These are phyloP conservation scores for Molossus alvarezi DNA, from an alignment of 2,797 vertebrate species.

Conservation along the genomic window DNA sequence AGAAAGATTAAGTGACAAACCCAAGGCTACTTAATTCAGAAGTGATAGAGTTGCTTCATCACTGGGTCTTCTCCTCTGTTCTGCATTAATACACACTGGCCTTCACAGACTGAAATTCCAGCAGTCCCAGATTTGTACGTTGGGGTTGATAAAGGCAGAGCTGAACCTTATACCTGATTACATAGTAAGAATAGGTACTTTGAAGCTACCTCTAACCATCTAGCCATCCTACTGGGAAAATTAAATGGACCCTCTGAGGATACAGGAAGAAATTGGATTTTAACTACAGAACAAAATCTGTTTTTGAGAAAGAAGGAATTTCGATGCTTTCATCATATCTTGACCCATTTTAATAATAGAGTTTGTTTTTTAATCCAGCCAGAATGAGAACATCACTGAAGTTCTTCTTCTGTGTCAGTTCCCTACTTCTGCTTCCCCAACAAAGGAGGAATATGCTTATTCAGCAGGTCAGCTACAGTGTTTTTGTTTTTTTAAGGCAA, in stretches of 20 bases:
- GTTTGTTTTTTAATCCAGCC: conserved; percentile 10
- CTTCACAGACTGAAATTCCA: neutral
- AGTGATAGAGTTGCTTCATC: neutral
- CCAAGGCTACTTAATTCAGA: neutral
- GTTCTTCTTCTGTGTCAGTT: neutral
- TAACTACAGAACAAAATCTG: neutral
- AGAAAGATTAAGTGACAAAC: neutral
- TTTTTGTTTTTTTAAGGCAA: conserved; percentile 1
- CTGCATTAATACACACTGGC: neutral
- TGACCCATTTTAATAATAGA: neutral
- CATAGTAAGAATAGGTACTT: neutral
- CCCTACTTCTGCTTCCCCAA: neutral
- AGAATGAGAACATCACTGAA: neutral
- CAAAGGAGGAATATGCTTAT: neutral
- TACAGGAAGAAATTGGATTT: neutral
- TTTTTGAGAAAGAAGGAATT: conserved; percentile 59
- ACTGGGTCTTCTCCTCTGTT: neutral
- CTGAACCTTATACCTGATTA: neutral
- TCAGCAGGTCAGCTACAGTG: neutral
- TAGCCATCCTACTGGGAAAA: conserved; percentile 25
- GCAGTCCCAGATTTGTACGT: neutral
- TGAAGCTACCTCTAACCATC: neutral
- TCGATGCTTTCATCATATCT: neutral
- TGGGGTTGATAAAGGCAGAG: neutral
- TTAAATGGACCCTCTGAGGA: neutral